Conservation (phyloP, 2,797 vertebrate species). For the Gobio occitaniae region DNA sequence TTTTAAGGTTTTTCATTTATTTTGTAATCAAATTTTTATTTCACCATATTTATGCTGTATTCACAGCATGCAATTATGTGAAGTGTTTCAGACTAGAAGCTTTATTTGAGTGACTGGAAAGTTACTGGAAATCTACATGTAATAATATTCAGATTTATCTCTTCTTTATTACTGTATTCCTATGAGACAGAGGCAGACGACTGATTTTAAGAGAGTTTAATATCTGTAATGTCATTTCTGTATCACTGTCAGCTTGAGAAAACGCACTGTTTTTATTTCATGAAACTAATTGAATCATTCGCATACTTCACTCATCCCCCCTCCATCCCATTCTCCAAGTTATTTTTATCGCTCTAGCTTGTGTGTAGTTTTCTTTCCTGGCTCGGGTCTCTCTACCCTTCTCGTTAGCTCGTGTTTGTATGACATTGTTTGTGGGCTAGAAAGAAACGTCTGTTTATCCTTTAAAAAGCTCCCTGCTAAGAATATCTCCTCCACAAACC, state of each 20-base stretch:
- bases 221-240: slow-evolving; percentile 9
- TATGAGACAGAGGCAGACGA: background rate
- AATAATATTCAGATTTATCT: background rate
- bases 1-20: background rate
- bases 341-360: slow-evolving; percentile 22
- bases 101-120: background rate
- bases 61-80: background rate
- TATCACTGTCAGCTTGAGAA: background rate
- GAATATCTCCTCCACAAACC: slow-evolving; percentile 49
- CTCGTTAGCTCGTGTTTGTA: slow-evolving; percentile 25
- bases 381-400: background rate
- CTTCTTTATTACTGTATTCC: background rate
- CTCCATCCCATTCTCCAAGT: background rate
- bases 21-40: background rate
- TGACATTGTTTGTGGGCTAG: slow-evolving; percentile 42
- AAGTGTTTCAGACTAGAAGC: background rate
- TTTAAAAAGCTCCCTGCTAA: slow-evolving; percentile 53
- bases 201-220: slow-evolving; percentile 10
- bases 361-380: slow-evolving; percentile 27
- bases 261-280: background rate
- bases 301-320: background rate
- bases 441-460: slow-evolving; percentile 44
- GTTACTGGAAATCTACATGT: background rate
- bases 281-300: slow-evolving; percentile 22
- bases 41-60: background rate